Evolutionary conservation across 1,140 invertebrate species (phyloP), one percentile per base, ranked within the genome.

Genomic region (Drosophila orena): DNA sequence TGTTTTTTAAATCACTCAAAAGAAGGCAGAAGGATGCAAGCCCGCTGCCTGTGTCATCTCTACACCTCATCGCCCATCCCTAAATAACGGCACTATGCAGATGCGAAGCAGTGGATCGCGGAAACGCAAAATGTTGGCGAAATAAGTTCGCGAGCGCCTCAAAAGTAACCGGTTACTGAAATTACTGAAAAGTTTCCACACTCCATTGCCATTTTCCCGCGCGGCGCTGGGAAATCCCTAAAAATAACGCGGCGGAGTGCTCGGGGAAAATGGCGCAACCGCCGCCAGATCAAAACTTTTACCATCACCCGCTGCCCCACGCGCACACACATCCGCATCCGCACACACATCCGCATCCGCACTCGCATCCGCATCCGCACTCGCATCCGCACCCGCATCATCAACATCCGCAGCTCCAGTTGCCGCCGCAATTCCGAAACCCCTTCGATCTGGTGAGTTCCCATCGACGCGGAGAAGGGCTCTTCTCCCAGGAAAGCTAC

Each of bases 251-350:
- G 42, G 46, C 24, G 66, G 46, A 54, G 54, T 68, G 80, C 54
- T 50, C 64, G 65, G 49, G 75, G 80, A 91, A 91, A 84, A 91
- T 88, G 88, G 88, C 88, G 88, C 88, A 91, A 77, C 88, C 77
- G 80, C 88, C 88, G 65, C 83, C 88, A 53, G 88, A 91, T 81
- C 88, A 91, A 66, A 91, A 91, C 37, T 91, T 88, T 77, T 91
- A 88, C 44, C 85, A 90, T 50, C 85, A 90, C 37, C 68, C 85
- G 46, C 68, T 84, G 61, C 68, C 88, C 22, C 88, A 91, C 58
- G 30, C 85, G n/a, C 84, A 90, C 50, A 38, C 84, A 20, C 84
- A 88, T 34, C 52, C 79, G 4, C n/a, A n/a, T n/a, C n/a, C n/a
- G n/a, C n/a, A n/a, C n/a, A 38, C 84, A 20, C 79, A 86, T 35